Evolutionary conservation across 2,113 vertebrate species (phyloP).

Genomic region (Macrotis lagotis): DNA sequence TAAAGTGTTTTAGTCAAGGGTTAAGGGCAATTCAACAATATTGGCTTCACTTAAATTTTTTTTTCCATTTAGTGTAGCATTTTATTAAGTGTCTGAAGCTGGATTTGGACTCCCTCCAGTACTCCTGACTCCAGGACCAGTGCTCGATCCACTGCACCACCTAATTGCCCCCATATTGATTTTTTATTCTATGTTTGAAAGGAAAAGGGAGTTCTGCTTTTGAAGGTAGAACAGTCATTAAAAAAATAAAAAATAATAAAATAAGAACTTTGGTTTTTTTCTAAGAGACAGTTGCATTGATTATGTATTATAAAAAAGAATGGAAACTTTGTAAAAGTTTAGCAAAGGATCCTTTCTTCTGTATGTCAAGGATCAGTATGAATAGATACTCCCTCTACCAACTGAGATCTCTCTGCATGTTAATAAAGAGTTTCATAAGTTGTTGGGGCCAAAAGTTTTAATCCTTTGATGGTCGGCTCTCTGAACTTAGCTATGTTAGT

Average conservation of each 20-base stretch:
- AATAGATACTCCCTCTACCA: neutral
- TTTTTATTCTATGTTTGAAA: constrained; percentile 52
- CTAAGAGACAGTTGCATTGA: constrained; percentile 37
- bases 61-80: constrained; percentile 5
- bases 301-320: constrained; percentile 21
- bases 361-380: neutral
- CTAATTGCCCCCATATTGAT: neutral
- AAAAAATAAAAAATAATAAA: neutral
- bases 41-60: constrained; percentile 33
- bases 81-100: too few relatives aligned
- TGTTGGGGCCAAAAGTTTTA: neutral
- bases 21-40: constrained; percentile 36
- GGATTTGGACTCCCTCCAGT: too few relatives aligned
- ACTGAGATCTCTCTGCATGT: neutral
- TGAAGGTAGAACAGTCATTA: constrained; percentile 19
- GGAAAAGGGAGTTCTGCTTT: neutral
- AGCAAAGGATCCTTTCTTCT: neutral
- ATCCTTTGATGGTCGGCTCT: neutral
- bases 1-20: constrained; percentile 9
- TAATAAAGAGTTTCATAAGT: neutral
- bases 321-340: neutral
- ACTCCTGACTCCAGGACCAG: too few relatives aligned
- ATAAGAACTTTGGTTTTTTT: constrained; percentile 40
- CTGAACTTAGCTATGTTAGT: neutral
- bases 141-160: too few relatives aligned